Evolutionary conservation across 1,140 invertebrate species (phyloP).

Genomic region (Pogonus chalceus): DNA sequence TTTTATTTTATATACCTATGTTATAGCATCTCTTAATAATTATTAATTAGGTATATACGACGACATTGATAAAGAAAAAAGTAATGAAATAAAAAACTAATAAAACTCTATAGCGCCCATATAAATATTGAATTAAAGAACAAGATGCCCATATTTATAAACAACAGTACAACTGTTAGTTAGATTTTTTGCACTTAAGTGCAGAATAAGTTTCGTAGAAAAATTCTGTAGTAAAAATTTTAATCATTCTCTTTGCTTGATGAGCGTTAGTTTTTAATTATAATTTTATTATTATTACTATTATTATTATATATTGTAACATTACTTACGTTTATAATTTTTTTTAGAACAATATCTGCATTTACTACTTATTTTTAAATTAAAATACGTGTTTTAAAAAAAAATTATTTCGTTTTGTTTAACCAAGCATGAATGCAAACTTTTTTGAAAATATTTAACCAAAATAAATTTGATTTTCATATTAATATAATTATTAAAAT

Average conservation of each 20-base stretch:
- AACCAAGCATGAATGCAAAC: too few species aligned
- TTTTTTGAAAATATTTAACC: too few species aligned
- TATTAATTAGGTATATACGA: too few species aligned
- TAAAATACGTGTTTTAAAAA: too few species aligned
- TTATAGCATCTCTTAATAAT: too few species aligned
- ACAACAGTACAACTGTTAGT: not conserved
- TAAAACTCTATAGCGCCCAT: too few species aligned
- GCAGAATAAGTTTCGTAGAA: conserved; percentile 1
- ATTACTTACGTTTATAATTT: not conserved
- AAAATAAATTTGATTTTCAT: not conserved
- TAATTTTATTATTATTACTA: not conserved
- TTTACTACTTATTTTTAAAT: not conserved
- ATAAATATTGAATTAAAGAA: too few species aligned
- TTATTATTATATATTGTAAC: not conserved
- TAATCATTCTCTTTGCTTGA: conserved; percentile 2
- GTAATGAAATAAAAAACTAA: too few species aligned
- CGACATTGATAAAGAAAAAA: too few species aligned
- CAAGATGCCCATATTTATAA: not conserved
- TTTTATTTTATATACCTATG: too few species aligned
- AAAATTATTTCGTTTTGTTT: too few species aligned
- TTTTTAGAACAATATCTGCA: not conserved
- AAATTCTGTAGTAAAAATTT: conserved; percentile 6
- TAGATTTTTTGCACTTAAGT: not conserved
- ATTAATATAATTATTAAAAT: not conserved
- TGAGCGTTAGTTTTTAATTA: not conserved